phyloP scores from a whole-genome alignment of 2,113 vertebrate genomes.

The Hydrolagus affinis region DNA sequence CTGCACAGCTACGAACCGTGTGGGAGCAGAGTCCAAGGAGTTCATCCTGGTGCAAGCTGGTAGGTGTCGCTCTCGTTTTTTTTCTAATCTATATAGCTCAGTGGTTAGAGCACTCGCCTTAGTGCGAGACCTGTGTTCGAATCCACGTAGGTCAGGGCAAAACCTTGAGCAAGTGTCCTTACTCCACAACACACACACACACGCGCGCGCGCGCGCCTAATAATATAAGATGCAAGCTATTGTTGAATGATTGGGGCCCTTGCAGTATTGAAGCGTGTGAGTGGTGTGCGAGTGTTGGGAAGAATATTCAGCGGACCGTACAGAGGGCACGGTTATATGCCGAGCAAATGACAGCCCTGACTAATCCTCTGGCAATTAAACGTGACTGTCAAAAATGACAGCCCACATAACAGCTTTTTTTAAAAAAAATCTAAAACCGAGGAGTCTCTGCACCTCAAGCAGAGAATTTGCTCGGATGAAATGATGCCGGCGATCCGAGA shows the following conservation, averaged over 20 bases:
- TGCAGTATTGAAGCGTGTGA: too few species aligned
- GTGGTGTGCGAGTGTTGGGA: not conserved
- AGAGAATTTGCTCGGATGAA: not conserved
- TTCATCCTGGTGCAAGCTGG: slow-evolving; percentile 96
- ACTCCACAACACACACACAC: too few species aligned
- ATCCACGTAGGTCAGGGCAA: too few species aligned
- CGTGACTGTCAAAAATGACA: not conserved
- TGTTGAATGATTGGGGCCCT: too few species aligned
- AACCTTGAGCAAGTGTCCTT: too few species aligned
- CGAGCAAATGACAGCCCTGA: not conserved
- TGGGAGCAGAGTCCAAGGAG: slow-evolving; percentile 90
- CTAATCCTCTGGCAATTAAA: not conserved
- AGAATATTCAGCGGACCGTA: not conserved
- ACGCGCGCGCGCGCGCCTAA: too few species aligned
- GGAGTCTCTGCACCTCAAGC: not conserved
- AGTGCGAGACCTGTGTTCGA: too few species aligned
- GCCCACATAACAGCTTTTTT: not conserved
- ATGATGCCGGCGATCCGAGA: not conserved
- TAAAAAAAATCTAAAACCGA: not conserved
- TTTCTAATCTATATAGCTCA: too few species aligned
- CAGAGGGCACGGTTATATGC: not conserved
- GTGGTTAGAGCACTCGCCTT: too few species aligned
- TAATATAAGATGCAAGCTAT: too few species aligned
- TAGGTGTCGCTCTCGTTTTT: slow-evolving; percentile 46
- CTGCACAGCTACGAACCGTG: slow-evolving; percentile 87